phyloP scores from a whole-genome alignment of 2,888 invertebrate species.

The Plagiodera versicolora region DNA sequence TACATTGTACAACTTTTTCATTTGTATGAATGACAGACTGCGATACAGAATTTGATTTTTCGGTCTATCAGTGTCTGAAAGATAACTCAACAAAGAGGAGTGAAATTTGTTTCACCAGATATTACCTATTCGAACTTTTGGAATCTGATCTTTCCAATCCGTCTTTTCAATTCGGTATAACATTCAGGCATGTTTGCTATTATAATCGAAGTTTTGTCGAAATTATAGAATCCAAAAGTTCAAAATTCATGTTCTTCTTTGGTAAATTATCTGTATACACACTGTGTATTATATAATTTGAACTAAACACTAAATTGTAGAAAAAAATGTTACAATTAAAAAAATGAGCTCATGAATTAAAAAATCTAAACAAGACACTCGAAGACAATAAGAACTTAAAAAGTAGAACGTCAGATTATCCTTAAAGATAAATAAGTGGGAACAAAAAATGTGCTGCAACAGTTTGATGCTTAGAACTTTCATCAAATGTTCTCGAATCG shows the following conservation, averaged over 20 bases:
- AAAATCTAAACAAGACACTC: conserved; percentile 18
- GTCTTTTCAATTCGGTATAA: no score
- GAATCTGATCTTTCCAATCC: not conserved
- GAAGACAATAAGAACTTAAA: conserved; percentile 23
- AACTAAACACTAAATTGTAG: conserved; percentile 31
- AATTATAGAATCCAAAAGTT: not conserved
- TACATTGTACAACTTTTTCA: conserved; percentile 37
- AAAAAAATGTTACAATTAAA: conserved; percentile 30
- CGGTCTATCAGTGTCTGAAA: not conserved
- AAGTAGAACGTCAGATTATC: conserved; percentile 15
- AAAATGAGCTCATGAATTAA: conserved; percentile 25
- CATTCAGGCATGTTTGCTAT: no score
- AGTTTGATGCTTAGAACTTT: conserved; percentile 17
- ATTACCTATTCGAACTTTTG: not conserved
- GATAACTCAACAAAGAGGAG: not conserved
- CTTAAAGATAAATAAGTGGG: conserved; percentile 27
- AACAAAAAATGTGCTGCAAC: conserved; percentile 29
- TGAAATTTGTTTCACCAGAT: not conserved
- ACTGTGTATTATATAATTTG: conserved; percentile 25
- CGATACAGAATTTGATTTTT: conserved; percentile 17
- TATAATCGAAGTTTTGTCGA: no score
- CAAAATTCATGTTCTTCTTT: not conserved
- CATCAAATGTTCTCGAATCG: conserved; percentile 14
- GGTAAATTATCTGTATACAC: not conserved
- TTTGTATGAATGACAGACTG: conserved; percentile 33